Evolutionary conservation across 2,797 vertebrate genomes (phyloP).

Genomic region (Sarcoramphus papa): DNA sequence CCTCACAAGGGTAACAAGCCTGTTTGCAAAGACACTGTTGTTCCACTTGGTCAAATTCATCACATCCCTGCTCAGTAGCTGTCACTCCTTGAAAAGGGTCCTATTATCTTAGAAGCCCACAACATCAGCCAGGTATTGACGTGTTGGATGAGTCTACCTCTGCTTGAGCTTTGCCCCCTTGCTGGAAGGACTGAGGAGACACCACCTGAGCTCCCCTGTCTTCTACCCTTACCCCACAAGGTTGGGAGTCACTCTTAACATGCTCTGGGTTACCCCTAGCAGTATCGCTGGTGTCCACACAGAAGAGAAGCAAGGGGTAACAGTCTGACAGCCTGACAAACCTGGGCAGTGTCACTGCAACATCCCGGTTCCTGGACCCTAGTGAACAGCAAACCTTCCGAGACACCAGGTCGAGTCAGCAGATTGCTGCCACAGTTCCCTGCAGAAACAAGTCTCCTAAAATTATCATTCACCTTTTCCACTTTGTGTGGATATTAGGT

Average conservation of each 20-base stretch:
- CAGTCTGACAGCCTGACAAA: not conserved
- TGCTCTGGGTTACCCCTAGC: not conserved
- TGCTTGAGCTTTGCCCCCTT: not conserved
- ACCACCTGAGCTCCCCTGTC: not conserved
- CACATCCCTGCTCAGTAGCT: not conserved
- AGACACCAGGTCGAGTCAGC: not conserved
- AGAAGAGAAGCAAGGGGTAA: not conserved
- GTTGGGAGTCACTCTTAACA: not conserved
- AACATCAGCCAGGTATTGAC: not conserved
- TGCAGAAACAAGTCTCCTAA: not conserved
- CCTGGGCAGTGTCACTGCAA: not conserved
- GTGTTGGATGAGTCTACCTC: not conserved
- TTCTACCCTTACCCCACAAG: not conserved
- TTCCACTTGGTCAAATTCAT: not conserved
- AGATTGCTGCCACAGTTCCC: not conserved
- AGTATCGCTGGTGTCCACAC: not conserved
- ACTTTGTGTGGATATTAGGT: not conserved
- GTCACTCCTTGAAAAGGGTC: not conserved
- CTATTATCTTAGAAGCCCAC: not conserved
- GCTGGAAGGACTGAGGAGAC: not conserved
- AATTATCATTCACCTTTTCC: not conserved
- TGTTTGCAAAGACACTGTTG: not conserved
- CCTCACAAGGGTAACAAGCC: not conserved
- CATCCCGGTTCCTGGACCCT: accelerated
- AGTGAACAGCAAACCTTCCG: not conserved